phyloP scores from a whole-genome alignment of 2,797 vertebrate genomes.

The Benthosema pterotum region DNA sequence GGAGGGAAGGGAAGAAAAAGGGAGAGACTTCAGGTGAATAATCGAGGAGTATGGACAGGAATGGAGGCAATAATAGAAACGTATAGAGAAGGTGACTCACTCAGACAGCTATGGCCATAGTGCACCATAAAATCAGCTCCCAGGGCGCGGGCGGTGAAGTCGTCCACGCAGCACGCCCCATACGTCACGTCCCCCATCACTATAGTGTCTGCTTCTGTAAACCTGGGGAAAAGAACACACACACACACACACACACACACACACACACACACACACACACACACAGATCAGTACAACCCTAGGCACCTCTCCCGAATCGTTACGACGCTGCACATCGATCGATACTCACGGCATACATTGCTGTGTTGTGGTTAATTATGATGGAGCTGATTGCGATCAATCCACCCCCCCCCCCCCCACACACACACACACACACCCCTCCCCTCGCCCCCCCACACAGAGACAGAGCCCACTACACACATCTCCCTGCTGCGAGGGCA shows the following conservation, averaged over 20 bases:
- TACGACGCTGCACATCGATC: conserved; percentile 44
- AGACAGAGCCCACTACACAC: conserved; percentile 26
- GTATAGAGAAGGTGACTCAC: conserved; percentile 73
- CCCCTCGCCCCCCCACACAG: conserved; percentile 17
- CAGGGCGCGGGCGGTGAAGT: conserved; percentile 93
- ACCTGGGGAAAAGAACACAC: conserved; percentile 67
- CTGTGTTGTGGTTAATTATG: conserved; percentile 34
- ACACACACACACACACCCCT: conserved; percentile 6
- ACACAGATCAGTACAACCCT: conserved; percentile 30
- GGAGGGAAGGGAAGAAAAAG: not conserved
- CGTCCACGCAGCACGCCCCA: conserved; percentile 96
- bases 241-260: conserved; percentile 2
- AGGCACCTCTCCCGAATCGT: conserved; percentile 29
- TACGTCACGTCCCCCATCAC: conserved; percentile 99
- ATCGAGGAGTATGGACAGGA: not conserved
- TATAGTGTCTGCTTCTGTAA: conserved; percentile 89
- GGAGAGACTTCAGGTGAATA: not conserved
- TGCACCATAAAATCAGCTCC: conserved; percentile 98
- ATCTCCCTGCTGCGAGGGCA: conserved; percentile 35
- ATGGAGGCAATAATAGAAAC: not conserved
- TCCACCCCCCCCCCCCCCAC: conserved; percentile 27
- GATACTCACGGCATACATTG: conserved; percentile 34
- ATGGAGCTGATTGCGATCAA: conserved; percentile 50
- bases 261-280: conserved; percentile 18
- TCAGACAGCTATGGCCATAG: conserved; percentile 97